Evolutionary conservation across 2,113 vertebrate genomes (phyloP).

Genomic region (Spizaetus ornatus): DNA sequence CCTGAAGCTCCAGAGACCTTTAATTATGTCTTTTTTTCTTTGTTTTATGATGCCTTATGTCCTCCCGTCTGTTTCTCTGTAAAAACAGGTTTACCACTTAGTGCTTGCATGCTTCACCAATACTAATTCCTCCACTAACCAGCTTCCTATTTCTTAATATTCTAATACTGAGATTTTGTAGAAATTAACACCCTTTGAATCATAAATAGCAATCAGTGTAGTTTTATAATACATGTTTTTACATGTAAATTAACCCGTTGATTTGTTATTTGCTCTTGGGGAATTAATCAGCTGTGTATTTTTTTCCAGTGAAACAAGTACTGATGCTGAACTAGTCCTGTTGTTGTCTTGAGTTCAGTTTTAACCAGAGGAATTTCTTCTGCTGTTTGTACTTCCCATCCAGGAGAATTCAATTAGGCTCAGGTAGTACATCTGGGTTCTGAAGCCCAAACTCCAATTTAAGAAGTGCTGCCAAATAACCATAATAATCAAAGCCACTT

Average conservation of each 20-base stretch:
- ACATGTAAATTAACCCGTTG: neutral
- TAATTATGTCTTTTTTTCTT: neutral
- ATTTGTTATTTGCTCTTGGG: neutral
- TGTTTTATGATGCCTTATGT: neutral
- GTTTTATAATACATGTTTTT: neutral
- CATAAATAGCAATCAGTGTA: neutral
- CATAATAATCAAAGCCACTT: conserved; percentile 61
- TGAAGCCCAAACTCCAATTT: conserved; percentile 30
- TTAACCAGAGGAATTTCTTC: neutral
- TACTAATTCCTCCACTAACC: neutral
- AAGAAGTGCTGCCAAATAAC: conserved; percentile 54
- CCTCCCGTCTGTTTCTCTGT: neutral
- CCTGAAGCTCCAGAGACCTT: neutral
- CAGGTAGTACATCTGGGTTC: neutral
- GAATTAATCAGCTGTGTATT: neutral
- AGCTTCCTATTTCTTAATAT: neutral
- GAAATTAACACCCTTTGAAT: neutral
- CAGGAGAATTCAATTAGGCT: conserved; percentile 20
- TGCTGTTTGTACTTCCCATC: neutral
- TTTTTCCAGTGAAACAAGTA: neutral
- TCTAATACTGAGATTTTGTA: neutral
- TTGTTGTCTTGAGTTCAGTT: neutral
- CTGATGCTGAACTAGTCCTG: neutral
- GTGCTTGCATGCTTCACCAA: neutral
- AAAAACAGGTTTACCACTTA: neutral